Base-by-base conservation (phyloP, 2,113 vertebrate genomes). In the Synchiropus splendidus region DNA sequence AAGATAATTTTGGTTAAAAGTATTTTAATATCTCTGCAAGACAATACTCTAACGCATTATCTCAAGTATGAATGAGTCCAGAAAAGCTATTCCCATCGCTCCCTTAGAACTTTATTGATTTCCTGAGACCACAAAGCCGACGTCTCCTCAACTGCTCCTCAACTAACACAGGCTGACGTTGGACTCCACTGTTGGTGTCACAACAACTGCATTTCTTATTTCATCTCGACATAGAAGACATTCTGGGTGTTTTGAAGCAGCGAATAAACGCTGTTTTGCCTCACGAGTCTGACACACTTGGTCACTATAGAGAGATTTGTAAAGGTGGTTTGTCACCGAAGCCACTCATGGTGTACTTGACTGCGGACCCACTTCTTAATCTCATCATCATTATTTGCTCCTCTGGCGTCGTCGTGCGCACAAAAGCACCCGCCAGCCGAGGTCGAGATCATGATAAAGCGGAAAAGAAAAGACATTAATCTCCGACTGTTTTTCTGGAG, bases 291-390 rank as follows among this genome's bases (percentile, higher is more conserved):
- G 8, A 27, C 42, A 31, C 54, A 48, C 30, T 12, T 42, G 36
- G 38, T 41, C 16, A 56, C 42, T 34, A 30, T 30, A 48, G 47
- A 54, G 47, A 43, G 43, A 21, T 36, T 51, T 14, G 13, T 27
- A 63, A 48, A 63, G 55, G 18, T 51, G 54, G 46, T 52, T 55
- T 36, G 63, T 72, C 65, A 64, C 48, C 65, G 63, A 45, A 60
- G 12, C 45, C 51, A 53, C 58, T 53, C 63, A 45, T 72, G 52
- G 54, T 45, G 40, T 18, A 54, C 16, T 35, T 6, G 47, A 42
- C 39, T 16, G 32, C 41, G 36, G 42, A 43, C 42, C 17, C 31
- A 27, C 36, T 38, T 47, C 40, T 47, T 18, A 5, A 18, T 50
- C 31, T 46, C 36, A 59, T 51, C 48, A 45, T 53, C 10, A 4